Evolutionary conservation across 2,797 vertebrate species (phyloP).

Genomic region (Brotula barbata): DNA sequence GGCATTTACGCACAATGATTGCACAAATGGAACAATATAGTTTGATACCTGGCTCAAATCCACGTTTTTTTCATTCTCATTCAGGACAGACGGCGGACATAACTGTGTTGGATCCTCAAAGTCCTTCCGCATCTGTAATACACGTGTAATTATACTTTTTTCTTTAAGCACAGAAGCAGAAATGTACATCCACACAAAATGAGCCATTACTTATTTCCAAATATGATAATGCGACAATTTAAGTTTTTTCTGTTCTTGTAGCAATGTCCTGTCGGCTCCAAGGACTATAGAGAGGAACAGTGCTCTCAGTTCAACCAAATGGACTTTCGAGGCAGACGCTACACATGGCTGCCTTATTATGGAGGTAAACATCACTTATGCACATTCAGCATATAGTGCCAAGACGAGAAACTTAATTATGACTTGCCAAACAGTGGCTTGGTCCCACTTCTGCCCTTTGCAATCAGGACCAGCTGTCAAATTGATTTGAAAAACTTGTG

Average conservation of each 20-base stretch:
- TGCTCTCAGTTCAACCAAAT: conserved; percentile 84
- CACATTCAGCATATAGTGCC: background rate
- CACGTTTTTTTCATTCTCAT: conserved; percentile 22
- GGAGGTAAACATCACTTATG: conserved; percentile 77
- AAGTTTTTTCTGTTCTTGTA: too few species aligned
- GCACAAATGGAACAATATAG: too few species aligned
- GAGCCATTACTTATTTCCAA: background rate
- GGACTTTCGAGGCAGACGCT: conserved; percentile 84
- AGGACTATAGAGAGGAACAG: conserved; percentile 89
- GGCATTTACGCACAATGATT: too few species aligned
- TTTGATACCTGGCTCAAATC: too few species aligned
- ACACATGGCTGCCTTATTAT: conserved; percentile 89
- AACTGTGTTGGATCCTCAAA: conserved; percentile 85
- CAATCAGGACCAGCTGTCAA: too few species aligned
- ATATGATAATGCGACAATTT: background rate
- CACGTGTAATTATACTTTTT: conserved; percentile 76
- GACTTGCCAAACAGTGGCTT: too few species aligned
- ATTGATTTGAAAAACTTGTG: too few species aligned
- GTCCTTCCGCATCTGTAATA: conserved; percentile 83
- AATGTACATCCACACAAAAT: background rate
- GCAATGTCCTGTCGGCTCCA: conserved; percentile 77
- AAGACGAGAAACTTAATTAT: too few species aligned
- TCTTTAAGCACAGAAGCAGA: background rate
- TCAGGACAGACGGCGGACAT: conserved; percentile 85
- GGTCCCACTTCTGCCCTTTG: too few species aligned